These are phyloP conservation scores for Atrichornis clamosus DNA, from an alignment of 2,113 vertebrate species.

Conservation along the genomic window DNA sequence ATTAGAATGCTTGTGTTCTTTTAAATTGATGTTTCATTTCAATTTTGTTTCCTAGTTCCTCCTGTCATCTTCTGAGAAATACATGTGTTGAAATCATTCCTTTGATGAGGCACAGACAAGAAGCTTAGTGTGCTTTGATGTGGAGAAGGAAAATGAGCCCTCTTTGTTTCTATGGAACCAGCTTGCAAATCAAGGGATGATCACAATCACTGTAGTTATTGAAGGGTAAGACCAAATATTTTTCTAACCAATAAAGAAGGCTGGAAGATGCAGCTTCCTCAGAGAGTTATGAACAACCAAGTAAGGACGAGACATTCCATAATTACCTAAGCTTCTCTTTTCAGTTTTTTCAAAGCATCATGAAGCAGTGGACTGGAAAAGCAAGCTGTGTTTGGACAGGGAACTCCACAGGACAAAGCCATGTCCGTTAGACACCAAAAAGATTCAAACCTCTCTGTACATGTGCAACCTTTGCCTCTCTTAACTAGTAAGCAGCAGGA, in stretches of 20 bases:
- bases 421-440: neutral
- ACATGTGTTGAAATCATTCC: constrained; percentile 1
- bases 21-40: constrained; percentile 54
- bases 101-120: constrained; percentile 44
- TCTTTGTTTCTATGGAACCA: constrained; percentile 7
- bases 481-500: neutral
- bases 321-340: neutral
- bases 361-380: neutral
- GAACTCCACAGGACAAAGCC: neutral
- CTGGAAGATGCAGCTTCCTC: neutral
- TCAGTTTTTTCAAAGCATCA: neutral
- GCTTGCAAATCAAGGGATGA: neutral
- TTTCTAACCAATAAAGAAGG: neutral
- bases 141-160: constrained; percentile 24
- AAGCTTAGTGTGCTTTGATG: constrained; percentile 51
- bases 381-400: neutral
- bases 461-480: neutral
- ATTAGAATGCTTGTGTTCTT: constrained; percentile 50
- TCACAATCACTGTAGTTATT: neutral
- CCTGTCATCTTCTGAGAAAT: constrained; percentile 36
- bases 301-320: neutral
- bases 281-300: neutral
- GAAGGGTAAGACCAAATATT: neutral
- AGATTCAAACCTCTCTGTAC: neutral
- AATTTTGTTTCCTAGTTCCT: constrained; percentile 27